These are phyloP conservation scores for Petroica traversi DNA, from an alignment of 2,113 vertebrate genomes.

Conservation along the genomic window DNA sequence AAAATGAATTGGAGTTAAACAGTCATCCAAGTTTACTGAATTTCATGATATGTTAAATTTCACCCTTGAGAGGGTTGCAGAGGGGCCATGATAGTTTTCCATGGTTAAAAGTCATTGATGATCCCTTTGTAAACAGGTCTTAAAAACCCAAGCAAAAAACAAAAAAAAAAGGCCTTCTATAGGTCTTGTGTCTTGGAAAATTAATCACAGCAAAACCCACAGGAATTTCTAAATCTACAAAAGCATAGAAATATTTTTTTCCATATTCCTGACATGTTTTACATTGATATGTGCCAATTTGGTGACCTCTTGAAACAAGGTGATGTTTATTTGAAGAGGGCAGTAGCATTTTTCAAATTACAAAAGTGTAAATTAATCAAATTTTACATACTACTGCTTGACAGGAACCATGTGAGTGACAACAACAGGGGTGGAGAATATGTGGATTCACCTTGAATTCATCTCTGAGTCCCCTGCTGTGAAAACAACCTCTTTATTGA, in stretches of 20 bases:
- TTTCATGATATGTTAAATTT: not conserved
- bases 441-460: not conserved
- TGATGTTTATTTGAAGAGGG: not conserved
- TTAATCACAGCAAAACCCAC: not conserved
- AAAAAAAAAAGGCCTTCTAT: not conserved
- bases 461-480: not conserved
- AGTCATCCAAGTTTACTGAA: not conserved
- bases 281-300: not conserved
- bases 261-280: not conserved
- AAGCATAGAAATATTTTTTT: not conserved
- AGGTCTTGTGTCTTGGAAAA: not conserved
- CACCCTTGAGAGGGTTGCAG: fast-evolving
- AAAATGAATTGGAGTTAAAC: not conserved
- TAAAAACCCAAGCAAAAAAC: not conserved
- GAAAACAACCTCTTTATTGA: not conserved
- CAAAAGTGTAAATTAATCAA: not conserved
- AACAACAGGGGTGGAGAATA: not conserved
- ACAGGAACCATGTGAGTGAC: not conserved
- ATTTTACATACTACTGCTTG: not conserved
- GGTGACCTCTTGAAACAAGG: not conserved
- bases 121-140: not conserved
- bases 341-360: not conserved
- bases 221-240: not conserved
- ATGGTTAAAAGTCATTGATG: not conserved
- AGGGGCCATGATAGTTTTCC: not conserved